These are phyloP conservation scores for Drosophila punjabiensis DNA, from an alignment of 1,140 invertebrate species.

Conservation along the genomic window DNA sequence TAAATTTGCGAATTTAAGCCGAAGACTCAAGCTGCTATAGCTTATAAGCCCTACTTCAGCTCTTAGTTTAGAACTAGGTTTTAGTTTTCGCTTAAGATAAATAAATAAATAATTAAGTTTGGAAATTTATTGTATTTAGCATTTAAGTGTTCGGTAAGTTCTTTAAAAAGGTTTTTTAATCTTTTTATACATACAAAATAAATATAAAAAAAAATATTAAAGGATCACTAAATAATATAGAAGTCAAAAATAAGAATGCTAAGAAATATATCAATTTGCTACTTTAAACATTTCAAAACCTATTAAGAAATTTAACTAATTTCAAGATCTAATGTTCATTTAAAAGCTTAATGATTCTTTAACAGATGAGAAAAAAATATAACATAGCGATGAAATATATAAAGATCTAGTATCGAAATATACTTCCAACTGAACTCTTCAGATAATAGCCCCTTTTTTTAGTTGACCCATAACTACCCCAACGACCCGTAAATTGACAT, in stretches of 20 bases:
- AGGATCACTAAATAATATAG: neutral
- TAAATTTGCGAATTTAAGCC: neutral
- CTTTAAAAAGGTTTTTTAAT: neutral
- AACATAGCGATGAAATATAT: too few species aligned
- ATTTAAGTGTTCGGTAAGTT: neutral
- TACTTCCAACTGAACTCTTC: neutral
- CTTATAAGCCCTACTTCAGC: too few species aligned
- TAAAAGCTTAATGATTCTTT: neutral
- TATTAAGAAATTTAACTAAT: neutral
- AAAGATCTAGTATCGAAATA: neutral
- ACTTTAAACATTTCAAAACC: too few species aligned
- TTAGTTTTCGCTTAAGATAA: too few species aligned
- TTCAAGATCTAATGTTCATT: neutral
- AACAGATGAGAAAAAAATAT: neutral
- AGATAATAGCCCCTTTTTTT: neutral
- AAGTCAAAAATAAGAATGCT: too few species aligned
- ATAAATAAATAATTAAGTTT: too few species aligned
- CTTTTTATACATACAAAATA: neutral
- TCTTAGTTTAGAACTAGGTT: too few species aligned
- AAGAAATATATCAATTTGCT: too few species aligned
- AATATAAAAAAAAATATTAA: neutral
- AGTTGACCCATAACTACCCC: neutral
- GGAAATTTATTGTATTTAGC: neutral
- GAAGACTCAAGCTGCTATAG: too few species aligned
- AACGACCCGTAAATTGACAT: slow-evolving; percentile 17